phyloP scores from a whole-genome alignment of 2,888 invertebrate species.

The Cataglyphis rosenhaueri region DNA sequence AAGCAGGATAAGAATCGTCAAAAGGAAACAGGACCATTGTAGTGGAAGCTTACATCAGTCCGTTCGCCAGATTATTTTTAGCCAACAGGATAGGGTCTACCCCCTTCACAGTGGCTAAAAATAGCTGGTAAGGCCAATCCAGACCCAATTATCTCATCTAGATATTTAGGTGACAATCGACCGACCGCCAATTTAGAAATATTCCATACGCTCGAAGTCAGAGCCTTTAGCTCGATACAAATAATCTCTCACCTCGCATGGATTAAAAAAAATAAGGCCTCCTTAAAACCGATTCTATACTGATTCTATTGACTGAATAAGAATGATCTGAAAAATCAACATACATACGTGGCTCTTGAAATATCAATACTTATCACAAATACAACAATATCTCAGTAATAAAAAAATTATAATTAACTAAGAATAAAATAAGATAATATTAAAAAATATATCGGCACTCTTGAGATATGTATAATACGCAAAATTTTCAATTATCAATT shows the following conservation, averaged over 20 bases:
- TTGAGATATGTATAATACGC: background rate
- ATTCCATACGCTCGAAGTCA: conserved; percentile 78
- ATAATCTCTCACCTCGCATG: conserved; percentile 46
- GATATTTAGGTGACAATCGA: conserved; percentile 85
- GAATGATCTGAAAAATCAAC: background rate
- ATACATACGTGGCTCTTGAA: background rate
- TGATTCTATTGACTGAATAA: background rate
- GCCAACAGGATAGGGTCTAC: conserved; percentile 81
- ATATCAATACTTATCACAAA: background rate
- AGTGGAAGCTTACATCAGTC: conserved; percentile 25
- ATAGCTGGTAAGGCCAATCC: conserved; percentile 84
- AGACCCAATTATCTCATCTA: conserved; percentile 84
- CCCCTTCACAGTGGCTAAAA: conserved; percentile 82
- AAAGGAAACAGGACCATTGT: conserved; percentile 18
- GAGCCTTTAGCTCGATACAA: conserved; percentile 62
- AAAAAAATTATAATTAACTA: background rate
- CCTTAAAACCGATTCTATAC: background rate
- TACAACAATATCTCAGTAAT: background rate
- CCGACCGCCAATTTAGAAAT: conserved; percentile 84
- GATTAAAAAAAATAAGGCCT: background rate
- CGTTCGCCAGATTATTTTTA: conserved; percentile 82
- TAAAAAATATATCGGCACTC: background rate
- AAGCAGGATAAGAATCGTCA: conserved; percentile 2
- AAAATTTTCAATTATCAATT: background rate
- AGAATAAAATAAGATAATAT: background rate